Base-by-base conservation (phyloP, 2,888 invertebrate genomes). In the Alsophila aescularia region DNA sequence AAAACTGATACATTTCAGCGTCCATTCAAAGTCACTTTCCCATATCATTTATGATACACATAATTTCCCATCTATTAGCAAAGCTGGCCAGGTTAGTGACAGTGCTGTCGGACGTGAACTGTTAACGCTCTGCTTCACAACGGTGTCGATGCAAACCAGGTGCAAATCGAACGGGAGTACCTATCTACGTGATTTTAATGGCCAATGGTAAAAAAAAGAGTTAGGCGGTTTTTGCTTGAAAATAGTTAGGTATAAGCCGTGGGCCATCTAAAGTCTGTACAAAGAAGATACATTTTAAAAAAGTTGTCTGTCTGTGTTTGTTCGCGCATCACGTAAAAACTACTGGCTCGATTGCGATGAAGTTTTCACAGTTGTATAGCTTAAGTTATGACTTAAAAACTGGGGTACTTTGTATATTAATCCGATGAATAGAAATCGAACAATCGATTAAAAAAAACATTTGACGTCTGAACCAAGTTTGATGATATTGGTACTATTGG, bases 91-190 rank as follows among this genome's bases (percentile, higher is more conserved):
- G 49, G 36, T 44, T 31, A 21, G 55, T 62, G 66, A 70, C 73
- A 70, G 65, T 68, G 52, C 51, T 54, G 64, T 72, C 67, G 70
- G 64, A 70, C 72, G 73, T 72, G 72, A 65, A 61, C 64, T 54
- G 66, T 81, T 79, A 72, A 81, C 83, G 84, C 78, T 84, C 84
- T 77, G 81, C 69, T 84, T 83, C 63, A 72, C 73, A 84, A 58
- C 42, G 49, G 52, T 58, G 60, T 41, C 65, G 53, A 53, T 58
- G 71, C 69, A 64, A 60, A 73, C 72, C 66, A 69, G 60, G 51
- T 52, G 48, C 59, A 31, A 13, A 0, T 10, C n/a, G n/a, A 32
- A 60, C 57, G 58, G 54, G 57, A 60, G 60, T 59, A 64, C 60
- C 58, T 52, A 44, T 54, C 43, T 49, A 54, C 49, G 43, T 54